Evolutionary conservation across 2,797 vertebrate species (phyloP).

Genomic region (Lagodon rhomboides): DNA sequence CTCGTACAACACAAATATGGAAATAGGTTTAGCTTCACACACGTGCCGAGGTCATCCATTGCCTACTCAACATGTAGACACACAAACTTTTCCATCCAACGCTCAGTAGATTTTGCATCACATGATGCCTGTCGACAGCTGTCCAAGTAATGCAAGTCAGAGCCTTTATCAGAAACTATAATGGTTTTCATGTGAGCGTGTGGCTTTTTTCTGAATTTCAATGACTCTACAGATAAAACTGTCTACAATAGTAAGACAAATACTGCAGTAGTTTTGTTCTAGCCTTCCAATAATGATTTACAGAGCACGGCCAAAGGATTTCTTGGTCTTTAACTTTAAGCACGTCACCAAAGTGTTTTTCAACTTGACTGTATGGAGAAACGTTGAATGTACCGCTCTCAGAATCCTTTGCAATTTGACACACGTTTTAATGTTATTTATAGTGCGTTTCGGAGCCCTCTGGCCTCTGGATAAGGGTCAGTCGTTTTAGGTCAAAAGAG

Average conservation of each 20-base stretch:
- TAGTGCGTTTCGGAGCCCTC: conserved; percentile 6
- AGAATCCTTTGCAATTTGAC: not conserved
- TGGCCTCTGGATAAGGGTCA: conserved; percentile 7
- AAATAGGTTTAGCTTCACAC: conserved; percentile 25
- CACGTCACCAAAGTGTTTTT: not conserved
- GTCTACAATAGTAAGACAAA: conserved; percentile 23
- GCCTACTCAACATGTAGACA: conserved; percentile 15
- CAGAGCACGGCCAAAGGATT: conserved; percentile 4
- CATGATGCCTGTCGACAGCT: conserved; percentile 37
- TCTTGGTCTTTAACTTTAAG: conserved; percentile 32
- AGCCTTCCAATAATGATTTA: conserved; percentile 24
- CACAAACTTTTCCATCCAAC: conserved; percentile 24
- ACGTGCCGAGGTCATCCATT: conserved; percentile 16
- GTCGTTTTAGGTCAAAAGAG: conserved; percentile 12
- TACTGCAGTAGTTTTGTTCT: conserved; percentile 16
- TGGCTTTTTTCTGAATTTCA: conserved; percentile 13
- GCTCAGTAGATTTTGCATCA: conserved; percentile 9
- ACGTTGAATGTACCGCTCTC: not conserved
- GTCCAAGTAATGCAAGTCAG: conserved; percentile 20
- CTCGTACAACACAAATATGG: conserved; percentile 36
- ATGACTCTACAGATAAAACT: conserved; percentile 18
- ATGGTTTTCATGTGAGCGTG: conserved; percentile 35
- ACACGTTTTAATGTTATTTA: not conserved
- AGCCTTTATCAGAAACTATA: conserved; percentile 25
- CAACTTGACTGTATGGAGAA: not conserved